phyloP scores from a whole-genome alignment of 2,888 invertebrate genomes.

The Agrochola macilenta region DNA sequence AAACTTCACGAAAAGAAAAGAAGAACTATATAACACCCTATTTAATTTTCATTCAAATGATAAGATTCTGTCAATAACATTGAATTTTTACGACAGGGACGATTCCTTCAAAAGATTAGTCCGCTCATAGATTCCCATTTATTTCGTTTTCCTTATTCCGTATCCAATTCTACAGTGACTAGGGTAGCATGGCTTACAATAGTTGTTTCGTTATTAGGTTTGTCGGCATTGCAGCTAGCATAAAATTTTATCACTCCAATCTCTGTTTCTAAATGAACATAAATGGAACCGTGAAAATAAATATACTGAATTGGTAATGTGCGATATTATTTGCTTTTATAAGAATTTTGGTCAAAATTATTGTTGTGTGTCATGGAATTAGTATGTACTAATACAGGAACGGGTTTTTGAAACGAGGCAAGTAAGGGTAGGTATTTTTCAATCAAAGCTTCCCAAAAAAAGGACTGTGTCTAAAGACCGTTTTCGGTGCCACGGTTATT shows the following conservation, averaged over 20 bases:
- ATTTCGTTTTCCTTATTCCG: conserved; percentile 32
- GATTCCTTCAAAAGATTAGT: conserved; percentile 10
- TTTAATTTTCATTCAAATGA: background rate
- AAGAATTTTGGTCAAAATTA: background rate
- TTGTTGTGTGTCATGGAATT: background rate
- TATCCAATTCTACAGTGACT: background rate
- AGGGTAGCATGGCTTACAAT: conserved; percentile 2
- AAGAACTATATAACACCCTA: background rate
- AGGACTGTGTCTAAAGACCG: no score
- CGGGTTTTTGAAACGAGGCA: background rate
- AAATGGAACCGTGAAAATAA: conserved; percentile 6
- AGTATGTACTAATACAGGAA: background rate
- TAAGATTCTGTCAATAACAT: conserved; percentile 8
- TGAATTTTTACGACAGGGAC: conserved; percentile 19
- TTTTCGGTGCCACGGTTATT: no score
- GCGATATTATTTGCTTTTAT: background rate
- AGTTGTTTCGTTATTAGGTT: conserved; percentile 9
- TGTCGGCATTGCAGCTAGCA: conserved; percentile 10
- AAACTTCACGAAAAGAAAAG: background rate
- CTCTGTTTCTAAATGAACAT: conserved; percentile 15
- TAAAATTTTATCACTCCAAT: conserved; percentile 35
- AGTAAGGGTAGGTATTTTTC: no score
- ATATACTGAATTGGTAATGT: conserved; percentile 1
- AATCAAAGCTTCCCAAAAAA: no score
- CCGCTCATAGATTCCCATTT: conserved; percentile 30